phyloP scores from a whole-genome alignment of 2,113 vertebrate genomes.

The Cyphomyrus discorhynchus region DNA sequence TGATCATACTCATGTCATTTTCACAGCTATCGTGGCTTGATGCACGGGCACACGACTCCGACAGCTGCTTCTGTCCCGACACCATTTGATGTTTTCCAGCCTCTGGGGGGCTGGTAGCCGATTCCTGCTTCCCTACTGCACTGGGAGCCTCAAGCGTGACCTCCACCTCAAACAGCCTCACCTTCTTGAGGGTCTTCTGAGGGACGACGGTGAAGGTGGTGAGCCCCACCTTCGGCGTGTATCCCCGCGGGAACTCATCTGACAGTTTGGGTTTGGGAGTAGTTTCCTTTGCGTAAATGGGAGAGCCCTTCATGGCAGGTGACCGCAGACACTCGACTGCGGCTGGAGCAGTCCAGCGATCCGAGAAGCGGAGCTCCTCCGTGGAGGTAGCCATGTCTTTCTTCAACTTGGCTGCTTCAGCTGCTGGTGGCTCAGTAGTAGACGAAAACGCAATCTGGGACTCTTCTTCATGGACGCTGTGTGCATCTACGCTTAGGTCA shows the following conservation, averaged over 20 bases:
- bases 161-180: conserved; percentile 45
- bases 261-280: conserved; percentile 63
- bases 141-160: neutral
- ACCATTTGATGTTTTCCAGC: conserved; percentile 15
- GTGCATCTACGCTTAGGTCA: conserved; percentile 13
- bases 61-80: conserved; percentile 18
- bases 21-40: conserved; percentile 27
- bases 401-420: conserved; percentile 22
- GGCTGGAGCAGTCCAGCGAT: neutral
- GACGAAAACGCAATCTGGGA: conserved; percentile 9
- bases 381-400: conserved; percentile 52
- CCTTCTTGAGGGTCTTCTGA: conserved; percentile 55
- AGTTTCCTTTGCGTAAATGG: neutral
- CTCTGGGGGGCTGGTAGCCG: neutral
- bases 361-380: conserved; percentile 33
- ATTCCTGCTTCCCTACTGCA: neutral
- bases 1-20: conserved; percentile 17
- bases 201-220: conserved; percentile 87
- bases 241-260: conserved; percentile 71
- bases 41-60: conserved; percentile 11
- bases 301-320: neutral
- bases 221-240: conserved; percentile 70
- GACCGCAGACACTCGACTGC: neutral
- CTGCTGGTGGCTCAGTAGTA: conserved; percentile 9
- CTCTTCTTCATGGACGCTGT: conserved; percentile 27